Evolutionary conservation across 2,888 invertebrate genomes (phyloP).

Genomic region (Trisateles emortualis): DNA sequence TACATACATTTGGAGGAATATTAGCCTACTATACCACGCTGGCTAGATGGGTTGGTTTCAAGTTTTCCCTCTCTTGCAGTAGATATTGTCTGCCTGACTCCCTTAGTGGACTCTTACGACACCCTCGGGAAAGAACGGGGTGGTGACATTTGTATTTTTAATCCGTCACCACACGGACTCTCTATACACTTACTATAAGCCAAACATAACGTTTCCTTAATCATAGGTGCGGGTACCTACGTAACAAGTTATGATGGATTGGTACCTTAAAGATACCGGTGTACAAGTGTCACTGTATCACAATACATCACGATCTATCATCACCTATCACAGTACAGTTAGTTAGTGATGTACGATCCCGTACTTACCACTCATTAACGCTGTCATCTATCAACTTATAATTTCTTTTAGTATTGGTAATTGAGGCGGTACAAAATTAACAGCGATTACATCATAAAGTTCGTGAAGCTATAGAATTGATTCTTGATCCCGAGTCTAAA

Average conservation of each 20-base stretch:
- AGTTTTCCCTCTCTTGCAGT: no score
- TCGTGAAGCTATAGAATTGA: no score
- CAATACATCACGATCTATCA: conserved; percentile 17
- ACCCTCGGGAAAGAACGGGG: no score
- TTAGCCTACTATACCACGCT: no score
- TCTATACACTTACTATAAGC: neutral
- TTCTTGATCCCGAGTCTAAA: no score
- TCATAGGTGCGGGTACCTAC: neutral
- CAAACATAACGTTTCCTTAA: neutral
- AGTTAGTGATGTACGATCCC: conserved; percentile 34
- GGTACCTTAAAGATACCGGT: neutral
- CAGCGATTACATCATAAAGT: neutral
- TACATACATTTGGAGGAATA: no score
- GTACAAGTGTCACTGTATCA: conserved; percentile 7
- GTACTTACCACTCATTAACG: conserved; percentile 24
- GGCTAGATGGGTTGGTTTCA: no score
- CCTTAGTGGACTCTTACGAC: no score
- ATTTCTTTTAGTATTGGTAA: neutral
- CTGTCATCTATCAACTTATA: conserved; percentile 32
- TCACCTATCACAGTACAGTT: conserved; percentile 26
- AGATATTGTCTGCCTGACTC: no score
- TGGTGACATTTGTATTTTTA: no score
- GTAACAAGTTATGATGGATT: conserved; percentile 1
- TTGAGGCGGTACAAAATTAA: neutral
- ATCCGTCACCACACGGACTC: no score